These are phyloP conservation scores for Epinephelus malabaricus DNA, from an alignment of 2,797 vertebrate species.

Conservation along the genomic window DNA sequence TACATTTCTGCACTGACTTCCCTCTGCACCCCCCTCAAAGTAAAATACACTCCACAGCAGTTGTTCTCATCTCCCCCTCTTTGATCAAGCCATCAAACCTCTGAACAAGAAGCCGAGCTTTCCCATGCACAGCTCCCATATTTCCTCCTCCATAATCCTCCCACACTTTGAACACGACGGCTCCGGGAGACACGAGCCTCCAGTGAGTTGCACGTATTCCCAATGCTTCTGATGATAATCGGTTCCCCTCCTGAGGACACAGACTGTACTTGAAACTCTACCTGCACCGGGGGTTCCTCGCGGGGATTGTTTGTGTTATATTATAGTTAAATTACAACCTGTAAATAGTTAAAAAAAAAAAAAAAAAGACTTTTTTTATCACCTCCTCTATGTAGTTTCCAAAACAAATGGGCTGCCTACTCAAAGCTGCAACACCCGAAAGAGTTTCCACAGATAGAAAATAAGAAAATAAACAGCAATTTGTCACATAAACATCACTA, in stretches of 20 bases:
- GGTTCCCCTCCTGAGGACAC: slow-evolving; percentile 34
- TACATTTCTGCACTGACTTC: neutral
- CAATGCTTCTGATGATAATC: slow-evolving; percentile 55
- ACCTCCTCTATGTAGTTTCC: neutral
- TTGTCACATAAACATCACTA: neutral
- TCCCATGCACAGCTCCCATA: slow-evolving; percentile 61
- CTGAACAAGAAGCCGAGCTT: slow-evolving; percentile 59
- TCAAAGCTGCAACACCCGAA: neutral
- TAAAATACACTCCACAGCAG: slow-evolving; percentile 52
- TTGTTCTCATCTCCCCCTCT: slow-evolving; percentile 70
- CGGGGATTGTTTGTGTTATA: neutral
- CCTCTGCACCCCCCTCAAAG: slow-evolving; percentile 9
- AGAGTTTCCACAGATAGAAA: neutral
- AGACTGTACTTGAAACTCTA: neutral
- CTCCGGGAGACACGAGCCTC: slow-evolving; percentile 31
- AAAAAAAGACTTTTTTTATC: too few relatives aligned
- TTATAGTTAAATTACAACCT: neutral
- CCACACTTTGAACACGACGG: slow-evolving; percentile 57
- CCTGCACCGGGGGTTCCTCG: neutral
- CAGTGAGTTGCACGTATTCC: slow-evolving; percentile 58
- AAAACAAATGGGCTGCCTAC: neutral
- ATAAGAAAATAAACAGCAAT: too few relatives aligned
- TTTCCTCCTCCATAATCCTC: slow-evolving; percentile 75
- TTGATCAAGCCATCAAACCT: slow-evolving; percentile 73
- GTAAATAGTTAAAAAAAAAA: neutral